Conservation (phyloP, 2,113 vertebrate genomes). For the Ceyx margarethae region DNA sequence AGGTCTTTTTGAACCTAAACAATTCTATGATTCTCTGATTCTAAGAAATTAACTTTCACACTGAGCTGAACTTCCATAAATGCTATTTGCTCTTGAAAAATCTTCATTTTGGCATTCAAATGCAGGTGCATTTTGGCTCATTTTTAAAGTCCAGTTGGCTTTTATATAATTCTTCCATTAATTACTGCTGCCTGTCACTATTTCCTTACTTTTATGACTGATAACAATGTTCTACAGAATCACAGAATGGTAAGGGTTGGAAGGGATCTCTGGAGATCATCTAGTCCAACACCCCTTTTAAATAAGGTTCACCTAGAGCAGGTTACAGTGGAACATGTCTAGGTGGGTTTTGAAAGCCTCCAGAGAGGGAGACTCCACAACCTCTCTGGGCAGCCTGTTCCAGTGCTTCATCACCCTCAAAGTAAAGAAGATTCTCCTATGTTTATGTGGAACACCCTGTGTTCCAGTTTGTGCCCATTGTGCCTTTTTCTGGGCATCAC, state of each 20-base stretch:
- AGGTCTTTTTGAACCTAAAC: background rate
- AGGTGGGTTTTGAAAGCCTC: background rate
- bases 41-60: background rate
- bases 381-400: background rate
- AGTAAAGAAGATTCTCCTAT: background rate
- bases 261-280: no score
- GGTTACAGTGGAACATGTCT: background rate
- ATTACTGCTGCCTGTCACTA: background rate
- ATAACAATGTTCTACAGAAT: background rate
- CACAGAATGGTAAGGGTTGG: no score
- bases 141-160: background rate
- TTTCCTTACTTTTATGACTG: background rate
- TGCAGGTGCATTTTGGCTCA: background rate
- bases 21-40: background rate
- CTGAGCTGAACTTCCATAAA: background rate
- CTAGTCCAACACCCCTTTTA: no score
- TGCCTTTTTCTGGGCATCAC: background rate
- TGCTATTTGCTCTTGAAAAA: background rate
- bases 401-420: background rate
- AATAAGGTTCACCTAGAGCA: background rate
- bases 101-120: background rate
- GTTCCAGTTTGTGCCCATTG: background rate
- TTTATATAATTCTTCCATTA: background rate
- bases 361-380: background rate
- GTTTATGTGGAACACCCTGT: background rate